phyloP scores from a whole-genome alignment of 2,113 vertebrate species.

The Spilogale gracilis region DNA sequence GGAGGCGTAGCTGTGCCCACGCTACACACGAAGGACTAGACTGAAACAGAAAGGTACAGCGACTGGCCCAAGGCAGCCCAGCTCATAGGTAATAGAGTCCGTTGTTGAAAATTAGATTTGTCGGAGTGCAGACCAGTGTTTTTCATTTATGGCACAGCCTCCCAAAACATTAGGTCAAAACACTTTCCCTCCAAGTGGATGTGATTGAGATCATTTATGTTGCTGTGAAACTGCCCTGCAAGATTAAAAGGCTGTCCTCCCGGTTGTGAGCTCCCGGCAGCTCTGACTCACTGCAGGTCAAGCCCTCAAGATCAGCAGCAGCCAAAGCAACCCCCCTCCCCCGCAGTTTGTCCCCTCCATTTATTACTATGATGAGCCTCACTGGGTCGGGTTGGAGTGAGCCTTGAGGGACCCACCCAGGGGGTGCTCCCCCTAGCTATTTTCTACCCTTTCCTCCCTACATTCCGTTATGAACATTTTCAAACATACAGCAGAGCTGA shows the following conservation, averaged over 20 bases:
- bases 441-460: too few relatives aligned
- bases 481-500: neutral
- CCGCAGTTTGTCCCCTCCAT: neutral
- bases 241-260: neutral
- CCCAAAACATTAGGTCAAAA: neutral
- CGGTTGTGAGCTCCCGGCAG: neutral
- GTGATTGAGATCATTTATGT: neutral
- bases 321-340: neutral
- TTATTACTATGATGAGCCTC: fast-evolving
- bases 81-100: neutral
- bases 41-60: neutral
- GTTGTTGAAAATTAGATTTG: neutral
- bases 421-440: neutral
- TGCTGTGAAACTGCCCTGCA: neutral
- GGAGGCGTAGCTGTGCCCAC: fast-evolving
- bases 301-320: neutral
- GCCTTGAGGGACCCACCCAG: neutral
- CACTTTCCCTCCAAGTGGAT: neutral
- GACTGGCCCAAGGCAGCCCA: neutral
- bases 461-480: neutral
- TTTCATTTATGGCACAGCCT: neutral
- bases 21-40: fast-evolving
- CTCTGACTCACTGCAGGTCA: neutral
- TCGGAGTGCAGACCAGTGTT: neutral
- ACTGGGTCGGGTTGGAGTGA: neutral